A percentile compares a stretch with the other conserved stretches of the same genome.
Conservation (phyloP, 2,113 vertebrate genomes). For the Poeciliopsis turrubarensis region DNA sequence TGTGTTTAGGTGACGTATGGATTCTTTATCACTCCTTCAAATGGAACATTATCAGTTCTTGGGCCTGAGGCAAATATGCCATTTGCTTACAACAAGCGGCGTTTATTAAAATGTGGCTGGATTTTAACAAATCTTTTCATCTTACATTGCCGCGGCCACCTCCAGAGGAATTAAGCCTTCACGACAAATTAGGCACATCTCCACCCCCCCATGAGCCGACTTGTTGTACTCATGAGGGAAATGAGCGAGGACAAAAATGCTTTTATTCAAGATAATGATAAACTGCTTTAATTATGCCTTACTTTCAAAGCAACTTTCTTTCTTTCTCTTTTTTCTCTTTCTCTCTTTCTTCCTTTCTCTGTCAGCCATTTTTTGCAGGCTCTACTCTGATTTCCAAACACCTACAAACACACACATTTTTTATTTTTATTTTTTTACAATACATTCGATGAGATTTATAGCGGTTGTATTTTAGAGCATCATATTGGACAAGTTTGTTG, state of each 20-base stretch:
- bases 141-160: conserved; percentile 66
- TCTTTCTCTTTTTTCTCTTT: conserved; percentile 53
- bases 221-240: conserved; percentile 58
- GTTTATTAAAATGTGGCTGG: conserved; percentile 72
- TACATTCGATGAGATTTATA: conserved; percentile 55
- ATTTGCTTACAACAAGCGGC: conserved; percentile 72
- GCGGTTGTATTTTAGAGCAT: conserved; percentile 60
- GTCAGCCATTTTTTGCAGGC: conserved; percentile 12
- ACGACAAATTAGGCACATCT: conserved; percentile 57
- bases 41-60: conserved; percentile 51
- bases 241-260: conserved; percentile 60
- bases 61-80: conserved; percentile 58
- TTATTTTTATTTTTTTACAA: background rate
- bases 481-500: conserved; percentile 59
- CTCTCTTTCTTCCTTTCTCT: conserved; percentile 50
- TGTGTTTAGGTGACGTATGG: too few relatives aligned
- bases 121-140: conserved; percentile 79
- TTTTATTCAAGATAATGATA: conserved; percentile 72
- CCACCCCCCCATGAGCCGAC: conserved; percentile 16
- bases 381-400: conserved; percentile 5
- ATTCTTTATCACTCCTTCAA: conserved; percentile 27
- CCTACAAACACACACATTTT: conserved; percentile 9
- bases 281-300: conserved; percentile 70
- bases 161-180: conserved; percentile 60
- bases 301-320: conserved; percentile 66